phyloP scores from a whole-genome alignment of 1,140 invertebrate species.

The Bombus cullumanus region DNA sequence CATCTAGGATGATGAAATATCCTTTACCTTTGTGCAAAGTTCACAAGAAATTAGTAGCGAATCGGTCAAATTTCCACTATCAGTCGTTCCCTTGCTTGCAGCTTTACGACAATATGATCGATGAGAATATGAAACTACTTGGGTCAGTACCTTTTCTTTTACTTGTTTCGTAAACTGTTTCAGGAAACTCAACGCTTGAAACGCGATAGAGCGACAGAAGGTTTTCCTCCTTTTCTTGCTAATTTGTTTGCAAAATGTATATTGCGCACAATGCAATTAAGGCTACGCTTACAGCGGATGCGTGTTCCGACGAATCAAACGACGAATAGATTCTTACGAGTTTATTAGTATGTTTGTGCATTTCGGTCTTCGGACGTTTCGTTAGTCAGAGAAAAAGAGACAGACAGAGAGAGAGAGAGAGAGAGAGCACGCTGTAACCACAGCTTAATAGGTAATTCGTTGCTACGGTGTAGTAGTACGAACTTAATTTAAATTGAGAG shows the following conservation, averaged over 20 bases:
- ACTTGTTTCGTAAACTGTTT: not conserved
- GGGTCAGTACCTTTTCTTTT: slow-evolving; percentile 1
- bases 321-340: no score
- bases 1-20: slow-evolving; percentile 50
- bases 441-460: no score
- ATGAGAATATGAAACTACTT: slow-evolving; percentile 41
- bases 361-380: no score
- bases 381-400: no score
- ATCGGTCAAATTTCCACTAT: not conserved
- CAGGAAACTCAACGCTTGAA: not conserved
- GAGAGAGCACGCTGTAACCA: no score
- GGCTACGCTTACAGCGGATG: no score
- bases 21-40: slow-evolving; percentile 42
- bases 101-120: slow-evolving; percentile 17
- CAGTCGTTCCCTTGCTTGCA: not conserved
- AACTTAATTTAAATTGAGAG: no score
- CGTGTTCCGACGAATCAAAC: no score
- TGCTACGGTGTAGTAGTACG: no score
- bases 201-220: not conserved
- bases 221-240: not conserved
- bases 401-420: no score
- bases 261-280: not conserved
- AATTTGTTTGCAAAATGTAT: not conserved
- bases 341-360: no score
- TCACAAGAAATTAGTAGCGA: not conserved